Evolutionary conservation across 2,888 invertebrate genomes (phyloP), one percentile per base, ranked within the genome.

Genomic region (Sphecodes monilicornis): DNA sequence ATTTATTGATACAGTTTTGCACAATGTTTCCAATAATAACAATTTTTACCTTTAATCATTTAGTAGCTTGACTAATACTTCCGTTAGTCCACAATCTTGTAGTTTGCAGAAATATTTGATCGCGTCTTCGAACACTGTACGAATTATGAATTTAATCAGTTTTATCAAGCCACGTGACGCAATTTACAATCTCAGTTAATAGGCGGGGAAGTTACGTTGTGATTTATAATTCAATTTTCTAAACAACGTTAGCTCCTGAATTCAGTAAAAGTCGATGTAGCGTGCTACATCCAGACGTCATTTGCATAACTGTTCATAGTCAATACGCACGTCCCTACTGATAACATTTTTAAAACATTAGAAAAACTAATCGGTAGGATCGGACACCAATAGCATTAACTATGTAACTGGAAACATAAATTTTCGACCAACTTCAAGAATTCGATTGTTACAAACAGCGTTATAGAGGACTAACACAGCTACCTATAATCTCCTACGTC

Each of bases 201-300:
- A 60, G 16, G 29, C 29, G 60, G 60, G 16, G 60, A 60, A 16
- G 60, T 29, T 60, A 6, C 29, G 16, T 26, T 16, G 8, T 60
- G 60, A 60, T 60, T 64, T 64, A 74, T 78, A 83, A 84, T 84
- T 85, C 69, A 26, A 83, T 54, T 36, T 46, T 54, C 26, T 36
- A 18, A 11, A 22, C 32, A n/a, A 72, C 54, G 36, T 6, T 32
- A 54, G 36, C 22, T 13, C 13, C 13, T 68, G 39, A 39, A 39
- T 39, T 32, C 39, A 39, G 22, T n/a, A 13, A n/a, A 22, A 32
- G 39, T 13, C 6, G 66, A 66, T 66, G 66, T 36, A 36, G 36
- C 11, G 1, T n/a, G 36, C 22, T 8, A n/a, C 68, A 5, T 22
- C n/a, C 36, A 32, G n/a, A 16, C 16, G 29, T 18, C 32, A 68